Conservation (phyloP, 2,113 vertebrate species). For the Hypomesus transpacificus region DNA sequence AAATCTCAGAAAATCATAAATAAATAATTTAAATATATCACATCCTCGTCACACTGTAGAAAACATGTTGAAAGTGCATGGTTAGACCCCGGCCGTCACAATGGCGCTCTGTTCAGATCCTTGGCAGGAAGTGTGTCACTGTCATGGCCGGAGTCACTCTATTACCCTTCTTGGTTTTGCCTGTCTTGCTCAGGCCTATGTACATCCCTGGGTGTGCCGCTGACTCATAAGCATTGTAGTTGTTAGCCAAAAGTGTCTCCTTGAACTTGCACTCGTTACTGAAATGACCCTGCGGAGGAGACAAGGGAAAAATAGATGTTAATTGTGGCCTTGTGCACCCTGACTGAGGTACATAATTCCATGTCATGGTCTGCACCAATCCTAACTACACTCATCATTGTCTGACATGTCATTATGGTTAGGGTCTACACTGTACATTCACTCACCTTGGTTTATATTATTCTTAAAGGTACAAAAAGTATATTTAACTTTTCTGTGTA, state of each 20-base stretch:
- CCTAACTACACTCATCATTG: too few species aligned
- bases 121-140: slow-evolving; percentile 93
- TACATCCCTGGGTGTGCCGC: slow-evolving; percentile 82
- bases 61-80: slow-evolving; percentile 69
- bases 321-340: too few species aligned
- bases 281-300: slow-evolving; percentile 76
- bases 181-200: slow-evolving; percentile 90
- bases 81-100: slow-evolving; percentile 36
- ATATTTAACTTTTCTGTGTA: too few species aligned
- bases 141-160: slow-evolving; percentile 87
- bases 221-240: slow-evolving; percentile 95
- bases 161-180: slow-evolving; percentile 91
- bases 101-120: slow-evolving; percentile 75
- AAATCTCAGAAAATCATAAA: slow-evolving; percentile 71
- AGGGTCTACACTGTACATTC: too few species aligned
- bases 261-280: slow-evolving; percentile 90
- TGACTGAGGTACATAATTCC: too few species aligned
- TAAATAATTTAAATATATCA: slow-evolving; percentile 60
- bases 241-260: slow-evolving; percentile 90
- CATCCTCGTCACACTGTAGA: slow-evolving; percentile 26
- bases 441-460: too few species aligned
- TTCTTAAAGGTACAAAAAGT: too few species aligned
- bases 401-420: too few species aligned
- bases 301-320: neutral
- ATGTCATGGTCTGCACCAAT: too few species aligned